Base-by-base conservation (phyloP, 2,113 vertebrate species). In the Athene cunicularia region DNA sequence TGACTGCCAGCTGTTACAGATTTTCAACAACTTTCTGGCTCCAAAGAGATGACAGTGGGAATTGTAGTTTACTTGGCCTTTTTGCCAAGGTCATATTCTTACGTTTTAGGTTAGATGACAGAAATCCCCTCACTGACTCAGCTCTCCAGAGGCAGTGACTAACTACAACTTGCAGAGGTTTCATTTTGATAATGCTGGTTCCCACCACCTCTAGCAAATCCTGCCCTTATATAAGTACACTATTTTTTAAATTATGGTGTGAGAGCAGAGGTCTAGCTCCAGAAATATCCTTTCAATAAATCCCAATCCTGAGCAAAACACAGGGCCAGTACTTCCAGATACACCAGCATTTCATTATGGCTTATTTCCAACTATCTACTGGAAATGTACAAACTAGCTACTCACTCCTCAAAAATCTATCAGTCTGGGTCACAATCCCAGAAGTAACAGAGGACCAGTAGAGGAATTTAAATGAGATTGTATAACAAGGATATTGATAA, bases 21-120 rank as follows among this genome's bases (percentile, higher is more conserved):
- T 87, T 95, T 85, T 90, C 56, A 93, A 55, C 64, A 93, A 64
- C 60, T 82, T 91, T 80, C 47, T 53, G 43, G 39, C 58, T 84
- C 60, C 73, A 72, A 74, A 70, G 72, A 76, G 30, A 85, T 33
- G 52, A 50, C n/a, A 71, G 43, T 5, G 21, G 19, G 19, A 33
- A 55, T 5, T 68, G 33, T 49, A 64, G 56, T 66, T 77, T 70
- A 81, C 47, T 60, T 75, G 74, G 56, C 47, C 60, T 49, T 85
- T 82, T n/a, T 37, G 21, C 22, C 24, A 62, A 52, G 47, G 77
- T 85, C 39, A 37, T 64, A 64, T 33, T 84, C 43, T 59, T 50
- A 43, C 23, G 37, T 85, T 87, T 89, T 33, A 85, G 20, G 21
- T 62, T 84, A 75, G 53, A 60, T 9, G 45, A 32, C 50, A 4